Conservation (phyloP, 2,888 invertebrate species). For the Ichneumon xanthorius region DNA sequence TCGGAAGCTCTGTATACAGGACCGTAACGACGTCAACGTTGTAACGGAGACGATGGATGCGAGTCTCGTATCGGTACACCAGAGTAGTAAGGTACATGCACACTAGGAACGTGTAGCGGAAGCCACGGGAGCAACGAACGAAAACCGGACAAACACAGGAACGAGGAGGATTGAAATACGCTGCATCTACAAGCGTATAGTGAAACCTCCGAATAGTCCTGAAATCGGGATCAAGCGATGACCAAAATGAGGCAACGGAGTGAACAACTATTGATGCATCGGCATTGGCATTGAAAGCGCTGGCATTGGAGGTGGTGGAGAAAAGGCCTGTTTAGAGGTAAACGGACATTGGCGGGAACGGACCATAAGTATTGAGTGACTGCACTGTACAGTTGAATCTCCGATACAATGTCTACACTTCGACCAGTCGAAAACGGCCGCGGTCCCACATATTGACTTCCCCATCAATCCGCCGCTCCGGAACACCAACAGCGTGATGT, state of each 20-base stretch:
- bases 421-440: too few species aligned
- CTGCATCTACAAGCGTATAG: neutral
- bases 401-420: too few species aligned
- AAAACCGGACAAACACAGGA: neutral
- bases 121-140: neutral
- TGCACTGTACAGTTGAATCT: too few species aligned
- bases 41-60: constrained; percentile 42
- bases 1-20: constrained; percentile 17
- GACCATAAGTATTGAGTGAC: neutral
- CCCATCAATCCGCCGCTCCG: too few species aligned
- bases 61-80: neutral
- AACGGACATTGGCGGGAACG: neutral
- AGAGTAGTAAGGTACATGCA: neutral
- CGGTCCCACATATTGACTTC: too few species aligned
- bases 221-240: too few species aligned
- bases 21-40: constrained; percentile 41
- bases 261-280: too few species aligned
- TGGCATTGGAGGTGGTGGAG: neutral
- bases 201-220: neutral
- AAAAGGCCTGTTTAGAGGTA: neutral
- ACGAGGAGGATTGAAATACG: neutral
- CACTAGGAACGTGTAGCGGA: constrained; percentile 1
- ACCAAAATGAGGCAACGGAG: too few species aligned
- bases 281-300: neutral
- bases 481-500: too few species aligned